Evolutionary conservation across 2,797 vertebrate genomes (phyloP), one percentile per base, ranked within the genome.

Genomic region (Poecile montanus): DNA sequence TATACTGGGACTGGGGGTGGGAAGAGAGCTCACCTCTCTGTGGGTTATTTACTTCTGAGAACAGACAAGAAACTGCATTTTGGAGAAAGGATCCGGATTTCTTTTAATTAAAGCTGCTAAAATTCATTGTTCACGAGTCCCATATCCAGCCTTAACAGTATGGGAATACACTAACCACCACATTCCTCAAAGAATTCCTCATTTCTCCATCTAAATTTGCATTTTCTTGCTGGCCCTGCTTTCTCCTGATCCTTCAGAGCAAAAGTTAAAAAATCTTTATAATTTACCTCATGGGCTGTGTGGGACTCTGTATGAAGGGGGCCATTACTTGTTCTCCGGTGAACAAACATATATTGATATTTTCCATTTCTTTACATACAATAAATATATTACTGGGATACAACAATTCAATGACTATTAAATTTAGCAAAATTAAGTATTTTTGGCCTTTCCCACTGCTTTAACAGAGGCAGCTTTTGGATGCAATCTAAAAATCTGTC

Each of bases 51-150:
- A 42, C 15, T 53, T 10, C 4, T 58, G 32, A 18, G 10, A 29
- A 2, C 0, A 7, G 30, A 17, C 8, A 4, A 22, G 29, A 16
- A 65, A 34, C 30, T 25, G 50, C 5, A 1, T 14, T 70, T 67
- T 67, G 38, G 42, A 93, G 29, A 51, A 85, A 67, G 9, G 47
- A 8, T 48, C 16, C 7, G 22, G 9, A 42, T 68, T 80, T 88
- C 18, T 19, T 34, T 66, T 47, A 8, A 12, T 51, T 78, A 76
- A 78, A 78, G 13, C 9, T 38, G 44, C 32, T 66, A 57, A 44
- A 36, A 53, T 34, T 18, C n/a, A 27, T 36, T 47, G 13, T 50
- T 71, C 22, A 3, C 0, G 0, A 68, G 25, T 40, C 16, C 12
- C 30, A 4, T 16, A 6, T 25, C 47, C 17, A 72, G 47, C 42